A percentile compares a stretch with the other conserved stretches of the same genome.
Conservation (phyloP, 2,113 vertebrate genomes). For the Columbina picui region DNA sequence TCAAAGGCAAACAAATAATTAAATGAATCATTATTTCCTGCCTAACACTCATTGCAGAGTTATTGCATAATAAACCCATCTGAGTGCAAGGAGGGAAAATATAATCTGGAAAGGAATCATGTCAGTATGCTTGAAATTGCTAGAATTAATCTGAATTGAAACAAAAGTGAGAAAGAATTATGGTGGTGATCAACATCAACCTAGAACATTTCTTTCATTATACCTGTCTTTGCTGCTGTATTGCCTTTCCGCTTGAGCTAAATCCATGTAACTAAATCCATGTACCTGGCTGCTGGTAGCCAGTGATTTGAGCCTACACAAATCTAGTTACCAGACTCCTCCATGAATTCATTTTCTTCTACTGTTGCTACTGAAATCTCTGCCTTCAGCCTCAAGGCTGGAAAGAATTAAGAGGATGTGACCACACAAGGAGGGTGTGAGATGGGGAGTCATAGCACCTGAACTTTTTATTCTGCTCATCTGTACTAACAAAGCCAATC, state of each 20-base stretch:
- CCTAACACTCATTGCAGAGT: not conserved
- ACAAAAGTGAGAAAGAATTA: not conserved
- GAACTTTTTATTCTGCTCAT: not conserved
- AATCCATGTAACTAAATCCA: not conserved
- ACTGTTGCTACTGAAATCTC: not conserved
- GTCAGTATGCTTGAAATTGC: not conserved
- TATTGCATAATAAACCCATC: slow-evolving; percentile 2
- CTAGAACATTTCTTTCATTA: not conserved
- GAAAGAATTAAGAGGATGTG: not conserved
- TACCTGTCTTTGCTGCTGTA: not conserved
- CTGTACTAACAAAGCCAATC: not conserved
- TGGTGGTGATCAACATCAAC: not conserved
- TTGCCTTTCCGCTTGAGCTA: not conserved
- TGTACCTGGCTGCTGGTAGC: not conserved
- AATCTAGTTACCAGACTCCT: not conserved
- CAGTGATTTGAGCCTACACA: not conserved
- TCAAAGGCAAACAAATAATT: slow-evolving; percentile 13
- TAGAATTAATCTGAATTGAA: not conserved
- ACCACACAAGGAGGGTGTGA: not conserved
- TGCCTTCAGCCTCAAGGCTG: not conserved
- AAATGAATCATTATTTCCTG: slow-evolving; percentile 16
- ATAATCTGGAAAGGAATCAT: not conserved
- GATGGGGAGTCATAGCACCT: not conserved
- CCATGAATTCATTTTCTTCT: not conserved
- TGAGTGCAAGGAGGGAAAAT: not conserved